phyloP scores from a whole-genome alignment of 2,113 vertebrate genomes.

The Heliornis fulica region DNA sequence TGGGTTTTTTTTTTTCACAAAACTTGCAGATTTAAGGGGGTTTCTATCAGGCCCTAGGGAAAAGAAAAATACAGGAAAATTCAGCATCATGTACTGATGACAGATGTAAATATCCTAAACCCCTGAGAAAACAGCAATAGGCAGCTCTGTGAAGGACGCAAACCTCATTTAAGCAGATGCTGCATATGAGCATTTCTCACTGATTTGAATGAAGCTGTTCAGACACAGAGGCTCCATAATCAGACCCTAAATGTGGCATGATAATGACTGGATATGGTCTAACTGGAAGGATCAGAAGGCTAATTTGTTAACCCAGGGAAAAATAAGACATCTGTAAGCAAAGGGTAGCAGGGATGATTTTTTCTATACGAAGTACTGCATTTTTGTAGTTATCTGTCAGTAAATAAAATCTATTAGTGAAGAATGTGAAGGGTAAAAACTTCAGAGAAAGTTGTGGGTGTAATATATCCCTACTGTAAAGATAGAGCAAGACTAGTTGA shows the following conservation, averaged over 20 bases:
- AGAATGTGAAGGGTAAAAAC: neutral
- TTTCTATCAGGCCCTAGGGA: neutral
- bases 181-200: neutral
- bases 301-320: neutral
- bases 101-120: neutral
- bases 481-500: neutral
- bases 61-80: neutral
- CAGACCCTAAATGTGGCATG: neutral
- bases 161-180: neutral
- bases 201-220: constrained; percentile 16
- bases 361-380: neutral
- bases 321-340: neutral
- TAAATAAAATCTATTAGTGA: neutral
- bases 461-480: neutral
- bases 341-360: neutral
- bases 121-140: neutral
- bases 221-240: neutral
- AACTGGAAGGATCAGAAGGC: constrained; percentile 21
- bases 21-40: neutral
- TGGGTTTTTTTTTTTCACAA: too few species aligned
- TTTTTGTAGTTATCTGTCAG: neutral
- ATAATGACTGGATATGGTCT: constrained; percentile 20
- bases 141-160: neutral
- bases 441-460: neutral
- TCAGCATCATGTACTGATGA: neutral